These are phyloP conservation scores for Anolis sagrei DNA, from an alignment of 2,113 vertebrate species.

Conservation along the genomic window DNA sequence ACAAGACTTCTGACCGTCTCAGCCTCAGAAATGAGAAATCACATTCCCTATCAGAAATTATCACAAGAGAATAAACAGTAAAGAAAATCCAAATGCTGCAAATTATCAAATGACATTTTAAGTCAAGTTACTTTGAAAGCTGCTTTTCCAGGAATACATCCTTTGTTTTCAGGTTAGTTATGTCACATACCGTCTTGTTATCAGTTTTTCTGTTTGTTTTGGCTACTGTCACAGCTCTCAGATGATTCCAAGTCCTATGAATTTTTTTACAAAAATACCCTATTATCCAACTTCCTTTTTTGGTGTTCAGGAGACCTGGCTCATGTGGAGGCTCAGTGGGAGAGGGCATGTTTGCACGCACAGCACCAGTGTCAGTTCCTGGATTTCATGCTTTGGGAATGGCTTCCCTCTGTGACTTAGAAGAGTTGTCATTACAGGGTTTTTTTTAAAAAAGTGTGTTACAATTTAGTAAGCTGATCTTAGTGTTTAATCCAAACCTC, in stretches of 20 bases:
- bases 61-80: constrained; percentile 9
- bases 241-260: constrained; percentile 13
- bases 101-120: background rate
- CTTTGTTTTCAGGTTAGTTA: background rate
- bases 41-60: background rate
- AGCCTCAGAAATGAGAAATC: constrained; percentile 8
- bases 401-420: too few species aligned
- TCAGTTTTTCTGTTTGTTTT: constrained; percentile 16
- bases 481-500: too few species aligned
- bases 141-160: background rate
- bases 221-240: background rate
- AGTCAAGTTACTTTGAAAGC: background rate
- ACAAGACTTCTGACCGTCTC: background rate
- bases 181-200: background rate
- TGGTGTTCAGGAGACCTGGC: background rate
- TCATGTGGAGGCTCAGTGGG: background rate
- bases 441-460: too few species aligned
- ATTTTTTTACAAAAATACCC: background rate
- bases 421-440: too few species aligned
- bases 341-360: background rate
- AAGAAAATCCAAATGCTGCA: background rate
- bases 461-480: too few species aligned
- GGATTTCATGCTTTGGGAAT: background rate
- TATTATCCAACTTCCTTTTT: constrained; percentile 14
- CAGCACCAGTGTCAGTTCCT: background rate